Evolutionary conservation across 2,888 invertebrate genomes (phyloP).

Genomic region (Acrobasis consociella): DNA sequence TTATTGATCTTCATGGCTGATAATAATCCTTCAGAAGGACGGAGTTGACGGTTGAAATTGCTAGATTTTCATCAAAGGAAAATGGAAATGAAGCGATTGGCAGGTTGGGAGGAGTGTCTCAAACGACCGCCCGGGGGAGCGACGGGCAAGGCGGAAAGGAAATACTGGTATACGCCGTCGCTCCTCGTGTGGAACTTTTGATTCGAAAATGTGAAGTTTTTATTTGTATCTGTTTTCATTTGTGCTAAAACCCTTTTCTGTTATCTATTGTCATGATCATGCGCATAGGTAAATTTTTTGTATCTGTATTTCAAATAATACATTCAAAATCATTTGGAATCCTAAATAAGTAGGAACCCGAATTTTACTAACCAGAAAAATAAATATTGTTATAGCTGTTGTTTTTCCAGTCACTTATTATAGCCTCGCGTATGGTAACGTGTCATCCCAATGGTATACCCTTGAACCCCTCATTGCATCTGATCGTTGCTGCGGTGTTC

Average conservation of each 20-base stretch:
- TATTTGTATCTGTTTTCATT: background rate
- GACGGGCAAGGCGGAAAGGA: slow-evolving; percentile 28
- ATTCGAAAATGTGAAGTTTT: slow-evolving; percentile 34
- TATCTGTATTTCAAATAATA: too few species aligned
- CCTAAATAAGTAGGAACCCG: too few species aligned
- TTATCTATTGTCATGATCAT: too few species aligned
- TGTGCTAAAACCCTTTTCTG: background rate
- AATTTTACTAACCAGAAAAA: too few species aligned
- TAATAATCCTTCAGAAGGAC: slow-evolving; percentile 21
- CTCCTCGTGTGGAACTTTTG: slow-evolving; percentile 46
- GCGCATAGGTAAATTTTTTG: too few species aligned
- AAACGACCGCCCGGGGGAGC: slow-evolving; percentile 18
- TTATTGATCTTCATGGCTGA: slow-evolving; percentile 25
- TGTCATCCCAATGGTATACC: background rate
- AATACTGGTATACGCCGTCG: slow-evolving; percentile 36
- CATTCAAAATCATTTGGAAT: too few species aligned
- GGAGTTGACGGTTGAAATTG: slow-evolving; percentile 22
- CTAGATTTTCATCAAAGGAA: slow-evolving; percentile 26
- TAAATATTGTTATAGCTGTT: too few species aligned
- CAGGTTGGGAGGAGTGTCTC: slow-evolving; percentile 20
- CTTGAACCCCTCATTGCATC: background rate
- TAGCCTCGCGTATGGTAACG: background rate
- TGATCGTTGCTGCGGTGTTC: background rate
- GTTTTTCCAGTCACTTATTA: background rate
- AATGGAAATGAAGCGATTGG: slow-evolving; percentile 19